phyloP scores from a whole-genome alignment of 2,888 invertebrate species.

The Eustalomyia histrio region DNA sequence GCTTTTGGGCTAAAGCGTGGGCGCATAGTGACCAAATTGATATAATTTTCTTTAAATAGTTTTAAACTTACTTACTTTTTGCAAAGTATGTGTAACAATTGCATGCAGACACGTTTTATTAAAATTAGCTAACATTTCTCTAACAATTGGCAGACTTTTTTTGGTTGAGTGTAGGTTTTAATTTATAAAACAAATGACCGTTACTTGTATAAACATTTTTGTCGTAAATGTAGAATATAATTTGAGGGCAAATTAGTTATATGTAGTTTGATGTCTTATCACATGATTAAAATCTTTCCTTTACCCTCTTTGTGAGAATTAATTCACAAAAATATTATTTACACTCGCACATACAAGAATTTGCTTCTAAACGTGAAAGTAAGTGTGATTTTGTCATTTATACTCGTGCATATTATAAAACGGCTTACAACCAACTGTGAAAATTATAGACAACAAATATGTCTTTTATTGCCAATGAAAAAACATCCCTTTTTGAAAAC shows the following conservation, averaged over 20 bases:
- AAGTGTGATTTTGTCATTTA: constrained; percentile 39
- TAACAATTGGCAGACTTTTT: too few relatives aligned
- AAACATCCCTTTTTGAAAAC: neutral
- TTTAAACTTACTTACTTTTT: too few relatives aligned
- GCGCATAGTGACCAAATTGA: too few relatives aligned
- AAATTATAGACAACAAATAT: constrained; percentile 58
- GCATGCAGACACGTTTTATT: too few relatives aligned
- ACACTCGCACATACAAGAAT: too few relatives aligned
- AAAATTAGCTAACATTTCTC: too few relatives aligned
- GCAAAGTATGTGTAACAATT: too few relatives aligned
- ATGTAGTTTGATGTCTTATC: constrained; percentile 11
- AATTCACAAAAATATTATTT: neutral
- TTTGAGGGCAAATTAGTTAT: constrained; percentile 24
- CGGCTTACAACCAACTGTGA: constrained; percentile 63
- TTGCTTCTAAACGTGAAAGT: constrained; percentile 1
- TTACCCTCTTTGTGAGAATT: constrained; percentile 28
- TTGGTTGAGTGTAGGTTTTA: neutral
- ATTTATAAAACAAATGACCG: constrained; percentile 11
- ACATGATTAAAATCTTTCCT: neutral
- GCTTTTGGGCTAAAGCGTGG: too few relatives aligned
- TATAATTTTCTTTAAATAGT: too few relatives aligned
- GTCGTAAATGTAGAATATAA: constrained; percentile 7
- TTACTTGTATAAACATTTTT: neutral
- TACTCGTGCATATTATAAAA: constrained; percentile 13
- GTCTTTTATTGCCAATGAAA: neutral